Evolutionary conservation across 2,113 vertebrate genomes (phyloP), one percentile per base, ranked within the genome.

Genomic region (Notiomystis cincta): DNA sequence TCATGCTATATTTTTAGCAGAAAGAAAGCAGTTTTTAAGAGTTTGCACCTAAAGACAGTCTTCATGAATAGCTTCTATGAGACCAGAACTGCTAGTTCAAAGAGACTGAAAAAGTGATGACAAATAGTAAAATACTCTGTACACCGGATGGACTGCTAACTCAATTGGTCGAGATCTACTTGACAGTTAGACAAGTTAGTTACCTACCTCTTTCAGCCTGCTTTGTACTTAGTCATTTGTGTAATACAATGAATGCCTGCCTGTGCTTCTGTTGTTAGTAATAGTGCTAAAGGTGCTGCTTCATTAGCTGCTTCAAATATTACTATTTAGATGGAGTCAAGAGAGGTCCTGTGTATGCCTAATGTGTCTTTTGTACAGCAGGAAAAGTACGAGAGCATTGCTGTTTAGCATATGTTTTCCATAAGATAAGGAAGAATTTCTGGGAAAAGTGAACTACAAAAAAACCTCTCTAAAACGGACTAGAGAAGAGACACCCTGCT

Each of bases 381-480:
- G 28, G 30, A 65, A 58, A 69, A 69, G 31, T 6, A 47, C 15
- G 50, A 79, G 27, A 89, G 40, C 17, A 15, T 24, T 58, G 30
- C 25, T 58, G 4, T 54, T 89, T 23, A 54, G 25, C 1, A 0
- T 35, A 53, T 0, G 0, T 67, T 71, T 31, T 78, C 33, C 5
- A 1, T 64, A 58, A 58, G 8, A n/a, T 11, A 69, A 31, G 24
- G 28, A 58, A 22, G 9, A 44, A 58, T 50, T 78, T 86, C 65
- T 75, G 30, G 20, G 40, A 15, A 81, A 66, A 30, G 8, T n/a
- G 42, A 79, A 40, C 44, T 40, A 53, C 38, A 56, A 35, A 94
- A 73, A 31, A 15, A 0, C 2, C 11, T 67, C 21, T 38, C 8
- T 44, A 44, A 83, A 93, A 48, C 13, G 67, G 7, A 25, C 4